Evolutionary conservation across 2,888 invertebrate species (phyloP).

Genomic region (Drosophila borealis): DNA sequence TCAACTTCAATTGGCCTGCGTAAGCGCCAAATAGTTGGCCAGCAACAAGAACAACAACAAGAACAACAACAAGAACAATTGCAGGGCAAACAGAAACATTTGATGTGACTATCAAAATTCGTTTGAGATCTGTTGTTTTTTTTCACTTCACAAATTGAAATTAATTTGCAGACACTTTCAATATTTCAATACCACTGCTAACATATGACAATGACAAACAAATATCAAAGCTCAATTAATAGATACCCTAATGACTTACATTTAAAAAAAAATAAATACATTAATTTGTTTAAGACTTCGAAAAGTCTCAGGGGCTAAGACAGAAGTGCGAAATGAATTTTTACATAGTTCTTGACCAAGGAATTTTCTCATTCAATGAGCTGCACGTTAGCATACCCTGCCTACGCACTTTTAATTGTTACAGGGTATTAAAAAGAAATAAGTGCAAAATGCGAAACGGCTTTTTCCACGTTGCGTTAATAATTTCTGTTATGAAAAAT

Average conservation of each 20-base stretch:
- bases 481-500: slow-evolving; percentile 79
- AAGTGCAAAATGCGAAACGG: slow-evolving; percentile 61
- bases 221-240: not conserved
- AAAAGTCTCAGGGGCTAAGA: too few species aligned
- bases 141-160: slow-evolving; percentile 68
- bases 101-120: slow-evolving; percentile 58
- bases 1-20: slow-evolving; percentile 75
- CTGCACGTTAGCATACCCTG: not conserved
- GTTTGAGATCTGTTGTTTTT: slow-evolving; percentile 27
- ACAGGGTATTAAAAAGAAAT: slow-evolving; percentile 30
- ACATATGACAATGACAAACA: slow-evolving; percentile 9
- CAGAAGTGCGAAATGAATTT: too few species aligned
- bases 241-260: slow-evolving; percentile 11
- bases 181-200: slow-evolving; percentile 58
- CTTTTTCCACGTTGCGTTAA: slow-evolving; percentile 69
- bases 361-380: too few species aligned
- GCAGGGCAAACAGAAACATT: slow-evolving; percentile 47
- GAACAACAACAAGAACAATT: slow-evolving; percentile 30
- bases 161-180: slow-evolving; percentile 81
- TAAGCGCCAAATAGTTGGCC: slow-evolving; percentile 73
- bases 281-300: too few species aligned
- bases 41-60: slow-evolving; percentile 37
- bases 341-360: too few species aligned
- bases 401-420: not conserved
- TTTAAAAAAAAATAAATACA: not conserved